Base-by-base conservation (phyloP, 2,113 vertebrate genomes). In the Silurus asotus region DNA sequence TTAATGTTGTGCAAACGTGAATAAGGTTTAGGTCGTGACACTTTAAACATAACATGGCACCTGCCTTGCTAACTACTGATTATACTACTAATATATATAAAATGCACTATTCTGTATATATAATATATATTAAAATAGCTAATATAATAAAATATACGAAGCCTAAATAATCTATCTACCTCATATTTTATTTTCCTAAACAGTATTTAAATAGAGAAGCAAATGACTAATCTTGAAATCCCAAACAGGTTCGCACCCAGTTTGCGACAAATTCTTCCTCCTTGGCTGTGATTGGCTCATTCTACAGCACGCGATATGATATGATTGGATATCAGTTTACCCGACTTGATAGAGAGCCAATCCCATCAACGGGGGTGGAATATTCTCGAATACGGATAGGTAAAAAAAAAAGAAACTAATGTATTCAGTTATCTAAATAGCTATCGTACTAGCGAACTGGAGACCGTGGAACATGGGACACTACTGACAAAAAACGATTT, bases 201-300 rank as follows among this genome's bases (percentile, higher is more conserved):
- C 13, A 4, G 2, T 5, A 13, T 48, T 45, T 61, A 80, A 61
- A 80, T 1, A 48, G 11, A 17, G 17, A 82, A 81, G 23, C 58
- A 11, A 81, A 20, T 15, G 48, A 5, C 8, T 82, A 67, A 65
- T n/a, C 61, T 82, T 9, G 7, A 28, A 65, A n/a, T 51, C 37
- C 17, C 37, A 7, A 81, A 62, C 76, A 78, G 56, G 15, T 81
- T 51, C 45, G 11, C 79, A 82, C 80, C 80, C 80, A 25, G 25
- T 65, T 65, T 82, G 61, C 61, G 48, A 20, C 77, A 61, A 80
- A 78, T 45, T 45, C 25, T 80, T 80, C 61, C 37, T 65, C 23
- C 61, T 82, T 65, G 23, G 20, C 23, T 51, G 25, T n/a, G 61
- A 64, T 82, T 82, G 80, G 80, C 48, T 82, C 7, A 61, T 65